These are phyloP conservation scores for Aphodius sticticus DNA, from an alignment of 2,888 invertebrate genomes.

Conservation along the genomic window DNA sequence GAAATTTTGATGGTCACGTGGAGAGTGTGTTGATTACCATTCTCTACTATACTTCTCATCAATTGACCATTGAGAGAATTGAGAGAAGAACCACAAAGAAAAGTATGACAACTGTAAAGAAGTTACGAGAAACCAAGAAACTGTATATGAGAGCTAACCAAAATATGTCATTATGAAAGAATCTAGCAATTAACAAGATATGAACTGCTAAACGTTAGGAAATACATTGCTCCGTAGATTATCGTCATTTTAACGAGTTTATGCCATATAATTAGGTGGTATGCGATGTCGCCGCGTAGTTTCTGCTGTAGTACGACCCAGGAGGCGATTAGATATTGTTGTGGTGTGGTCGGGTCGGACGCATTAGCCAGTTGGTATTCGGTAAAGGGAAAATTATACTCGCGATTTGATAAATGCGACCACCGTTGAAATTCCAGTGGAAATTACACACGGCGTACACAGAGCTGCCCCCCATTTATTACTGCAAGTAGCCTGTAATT, in stretches of 20 bases:
- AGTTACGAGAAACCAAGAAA: too few relatives aligned
- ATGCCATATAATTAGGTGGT: neutral
- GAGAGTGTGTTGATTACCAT: too few relatives aligned
- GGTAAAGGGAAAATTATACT: conserved; percentile 4
- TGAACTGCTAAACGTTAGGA: neutral
- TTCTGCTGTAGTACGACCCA: neutral
- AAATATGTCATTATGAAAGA: too few relatives aligned
- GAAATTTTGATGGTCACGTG: too few relatives aligned
- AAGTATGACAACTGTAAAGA: too few relatives aligned
- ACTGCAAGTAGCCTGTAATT: conserved; percentile 21
- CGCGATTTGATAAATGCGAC: conserved; percentile 33
- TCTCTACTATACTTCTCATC: too few relatives aligned
- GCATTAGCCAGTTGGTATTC: conserved; percentile 4
- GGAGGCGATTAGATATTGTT: neutral
- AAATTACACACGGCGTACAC: conserved; percentile 29
- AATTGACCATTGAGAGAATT: too few relatives aligned
- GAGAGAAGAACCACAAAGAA: too few relatives aligned
- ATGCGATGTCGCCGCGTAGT: neutral
- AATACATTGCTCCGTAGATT: neutral
- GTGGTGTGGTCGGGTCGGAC: neutral
- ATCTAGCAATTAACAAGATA: neutral
- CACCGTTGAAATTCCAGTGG: conserved; percentile 33
- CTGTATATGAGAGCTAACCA: too few relatives aligned
- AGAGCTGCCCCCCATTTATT: conserved; percentile 13
- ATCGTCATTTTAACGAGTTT: neutral